phyloP scores from a whole-genome alignment of 2,113 vertebrate species.

The Ardeotis arabs region DNA sequence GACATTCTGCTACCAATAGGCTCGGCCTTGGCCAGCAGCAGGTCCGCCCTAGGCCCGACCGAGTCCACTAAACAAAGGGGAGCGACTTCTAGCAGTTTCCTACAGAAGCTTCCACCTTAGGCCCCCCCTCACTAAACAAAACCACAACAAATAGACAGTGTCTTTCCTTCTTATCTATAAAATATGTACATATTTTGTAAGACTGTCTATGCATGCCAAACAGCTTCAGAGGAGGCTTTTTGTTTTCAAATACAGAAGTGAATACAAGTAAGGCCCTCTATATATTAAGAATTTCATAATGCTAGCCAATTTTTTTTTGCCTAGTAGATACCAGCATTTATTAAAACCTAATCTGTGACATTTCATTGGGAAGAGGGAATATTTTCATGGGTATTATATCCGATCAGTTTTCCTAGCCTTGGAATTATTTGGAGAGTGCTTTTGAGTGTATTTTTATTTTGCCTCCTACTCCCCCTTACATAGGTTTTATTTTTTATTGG shows the following conservation, averaged over 20 bases:
- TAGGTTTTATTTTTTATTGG: neutral
- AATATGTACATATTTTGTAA: neutral
- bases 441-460: neutral
- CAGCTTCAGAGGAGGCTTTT: neutral
- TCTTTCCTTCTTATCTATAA: neutral
- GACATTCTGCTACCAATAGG: no score
- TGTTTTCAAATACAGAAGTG: neutral
- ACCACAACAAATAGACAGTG: no score
- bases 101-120: no score
- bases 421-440: neutral
- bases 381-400: neutral
- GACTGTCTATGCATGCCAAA: neutral
- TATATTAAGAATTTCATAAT: neutral
- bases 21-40: no score
- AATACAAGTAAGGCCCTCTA: neutral
- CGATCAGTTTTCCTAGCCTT: neutral
- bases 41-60: no score
- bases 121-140: no score
- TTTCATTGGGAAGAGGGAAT: neutral
- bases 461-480: neutral
- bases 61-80: no score
- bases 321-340: neutral
- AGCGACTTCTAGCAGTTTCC: no score
- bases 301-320: neutral
- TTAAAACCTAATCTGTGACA: neutral